Percentiles rank a stretch among this genome's conserved stretches.
Conservation (phyloP, 2,113 vertebrate genomes). For the Tragelaphus scriptus region DNA sequence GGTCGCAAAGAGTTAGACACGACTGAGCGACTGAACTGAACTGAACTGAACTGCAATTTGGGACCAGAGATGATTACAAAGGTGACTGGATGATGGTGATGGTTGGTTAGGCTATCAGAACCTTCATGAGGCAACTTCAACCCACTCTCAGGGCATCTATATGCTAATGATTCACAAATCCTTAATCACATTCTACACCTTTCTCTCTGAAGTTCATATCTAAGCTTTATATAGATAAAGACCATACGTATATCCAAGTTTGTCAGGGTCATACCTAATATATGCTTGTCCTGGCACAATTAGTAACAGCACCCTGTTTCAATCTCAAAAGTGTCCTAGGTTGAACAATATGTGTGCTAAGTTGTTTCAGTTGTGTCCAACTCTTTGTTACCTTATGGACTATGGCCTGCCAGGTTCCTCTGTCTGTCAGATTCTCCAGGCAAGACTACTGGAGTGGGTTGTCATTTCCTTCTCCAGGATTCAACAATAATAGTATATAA, state of each 20-base stretch:
- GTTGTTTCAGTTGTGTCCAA: background rate
- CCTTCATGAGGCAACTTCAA: background rate
- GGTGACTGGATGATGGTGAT: background rate
- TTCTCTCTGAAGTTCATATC: background rate
- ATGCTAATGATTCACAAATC: background rate
- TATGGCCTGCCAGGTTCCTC: background rate
- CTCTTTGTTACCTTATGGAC: background rate
- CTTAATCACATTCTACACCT: slow-evolving; percentile 20
- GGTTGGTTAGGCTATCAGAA: background rate
- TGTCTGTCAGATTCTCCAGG: background rate
- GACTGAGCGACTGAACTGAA: too few relatives aligned
- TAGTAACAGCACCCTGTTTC: slow-evolving; percentile 21
- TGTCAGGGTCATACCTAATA: slow-evolving; percentile 2
- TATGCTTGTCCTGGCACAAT: background rate
- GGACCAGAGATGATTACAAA: background rate
- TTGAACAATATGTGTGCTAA: background rate
- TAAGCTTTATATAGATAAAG: slow-evolving; percentile 13
- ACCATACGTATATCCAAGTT: background rate
- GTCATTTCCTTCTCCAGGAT: background rate
- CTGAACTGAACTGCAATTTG: background rate
- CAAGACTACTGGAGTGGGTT: background rate
- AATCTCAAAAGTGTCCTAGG: background rate
- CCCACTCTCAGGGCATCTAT: background rate
- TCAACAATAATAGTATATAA: slow-evolving; percentile 11
- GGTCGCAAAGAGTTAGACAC: too few relatives aligned